A percentile compares a stretch with the other conserved stretches of the same genome.
phyloP scores from a whole-genome alignment of 2,888 invertebrate genomes.

The Drosophila subquinaria region DNA sequence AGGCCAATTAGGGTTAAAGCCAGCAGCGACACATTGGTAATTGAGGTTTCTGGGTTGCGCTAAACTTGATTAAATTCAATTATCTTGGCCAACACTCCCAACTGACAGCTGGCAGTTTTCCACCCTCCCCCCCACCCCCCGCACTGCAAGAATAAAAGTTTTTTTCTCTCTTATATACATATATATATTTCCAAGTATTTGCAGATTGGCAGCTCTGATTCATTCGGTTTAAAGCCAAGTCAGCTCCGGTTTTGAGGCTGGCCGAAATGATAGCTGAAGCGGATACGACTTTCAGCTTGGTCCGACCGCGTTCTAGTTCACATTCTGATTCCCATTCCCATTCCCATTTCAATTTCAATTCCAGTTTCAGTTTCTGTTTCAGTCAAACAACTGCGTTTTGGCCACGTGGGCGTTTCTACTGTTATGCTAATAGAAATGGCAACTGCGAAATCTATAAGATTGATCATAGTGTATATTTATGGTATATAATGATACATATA shows the following conservation, averaged over 20 bases:
- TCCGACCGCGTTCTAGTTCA: conserved; percentile 10
- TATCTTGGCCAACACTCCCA: conserved; percentile 56
- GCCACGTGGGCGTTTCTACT: conserved; percentile 34
- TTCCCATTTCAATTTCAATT: background rate
- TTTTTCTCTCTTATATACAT: background rate
- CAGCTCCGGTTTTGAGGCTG: conserved; percentile 17
- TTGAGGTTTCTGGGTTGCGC: conserved; percentile 71
- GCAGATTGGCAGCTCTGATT: conserved; percentile 13
- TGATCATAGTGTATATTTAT: conserved; percentile 9
- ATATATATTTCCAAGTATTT: conserved; percentile 14
- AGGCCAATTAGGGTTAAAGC: conserved; percentile 75
- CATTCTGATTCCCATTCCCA: conserved; percentile 1
- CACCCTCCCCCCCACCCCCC: background rate
- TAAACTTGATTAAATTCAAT: conserved; percentile 67
- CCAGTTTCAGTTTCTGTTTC: conserved; percentile 20
- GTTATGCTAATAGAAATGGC: conserved; percentile 24
- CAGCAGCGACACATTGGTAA: conserved; percentile 69
- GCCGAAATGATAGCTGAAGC: conserved; percentile 25
- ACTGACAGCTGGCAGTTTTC: conserved; percentile 12
- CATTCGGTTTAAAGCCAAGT: conserved; percentile 6
- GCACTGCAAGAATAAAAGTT: background rate
- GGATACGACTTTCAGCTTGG: conserved; percentile 22
- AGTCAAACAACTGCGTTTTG: conserved; percentile 27
- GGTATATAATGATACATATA: background rate
- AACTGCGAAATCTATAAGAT: background rate